These are phyloP conservation scores for Sapajus apella DNA, from an alignment of 2,113 vertebrate genomes.

Conservation along the genomic window DNA sequence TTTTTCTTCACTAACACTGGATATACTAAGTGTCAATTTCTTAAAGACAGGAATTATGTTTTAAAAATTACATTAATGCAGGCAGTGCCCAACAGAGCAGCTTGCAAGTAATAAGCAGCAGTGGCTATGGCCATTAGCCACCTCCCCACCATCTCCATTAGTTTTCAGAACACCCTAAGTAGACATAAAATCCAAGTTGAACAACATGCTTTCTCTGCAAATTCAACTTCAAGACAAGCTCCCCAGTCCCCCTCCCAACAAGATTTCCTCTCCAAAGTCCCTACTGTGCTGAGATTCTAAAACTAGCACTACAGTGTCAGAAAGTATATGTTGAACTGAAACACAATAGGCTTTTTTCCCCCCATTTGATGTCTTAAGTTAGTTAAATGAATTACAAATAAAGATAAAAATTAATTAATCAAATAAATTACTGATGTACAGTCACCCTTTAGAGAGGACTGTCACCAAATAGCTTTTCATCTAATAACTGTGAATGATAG, in stretches of 20 bases:
- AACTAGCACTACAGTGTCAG: neutral
- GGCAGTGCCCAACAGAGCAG: neutral
- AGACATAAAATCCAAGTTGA: constrained; percentile 24
- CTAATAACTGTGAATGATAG: neutral
- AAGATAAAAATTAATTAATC: neutral
- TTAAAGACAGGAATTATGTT: neutral
- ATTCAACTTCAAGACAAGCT: neutral
- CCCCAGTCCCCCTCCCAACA: neutral
- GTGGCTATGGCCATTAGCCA: neutral
- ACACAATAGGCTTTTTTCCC: neutral
- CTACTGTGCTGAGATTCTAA: neutral
- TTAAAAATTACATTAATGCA: neutral
- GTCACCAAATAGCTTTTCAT: constrained; percentile 9
- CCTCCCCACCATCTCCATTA: neutral
- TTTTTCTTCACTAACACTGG: neutral
- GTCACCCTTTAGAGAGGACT: neutral
- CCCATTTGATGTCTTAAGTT: neutral
- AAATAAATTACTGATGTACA: neutral
- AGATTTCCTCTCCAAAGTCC: neutral
- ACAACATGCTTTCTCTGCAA: neutral
- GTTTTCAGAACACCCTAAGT: neutral
- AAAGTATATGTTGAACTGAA: neutral
- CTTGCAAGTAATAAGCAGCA: neutral
- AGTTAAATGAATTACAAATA: neutral
- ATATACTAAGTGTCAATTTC: constrained; percentile 8